These are phyloP conservation scores for Stenodera caucasica DNA, from an alignment of 2,888 invertebrate genomes.

Conservation along the genomic window DNA sequence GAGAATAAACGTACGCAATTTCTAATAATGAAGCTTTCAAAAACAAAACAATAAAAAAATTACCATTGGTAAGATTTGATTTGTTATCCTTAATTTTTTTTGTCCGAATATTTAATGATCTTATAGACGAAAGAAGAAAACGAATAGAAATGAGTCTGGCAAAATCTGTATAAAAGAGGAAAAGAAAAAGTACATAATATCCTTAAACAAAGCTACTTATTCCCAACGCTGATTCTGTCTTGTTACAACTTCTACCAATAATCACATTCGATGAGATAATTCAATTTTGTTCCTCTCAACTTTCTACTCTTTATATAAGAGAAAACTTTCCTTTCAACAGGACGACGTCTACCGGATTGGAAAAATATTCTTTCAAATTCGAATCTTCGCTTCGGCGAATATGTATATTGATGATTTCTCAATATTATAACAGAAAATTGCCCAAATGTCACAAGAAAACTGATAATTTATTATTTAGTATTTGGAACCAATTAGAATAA, in stretches of 20 bases:
- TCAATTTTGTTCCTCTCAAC: constrained; percentile 22
- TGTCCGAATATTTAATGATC: too few relatives aligned
- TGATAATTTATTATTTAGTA: too few relatives aligned
- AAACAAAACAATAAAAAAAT: too few relatives aligned
- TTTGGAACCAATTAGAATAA: too few relatives aligned
- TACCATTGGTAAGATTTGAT: too few relatives aligned
- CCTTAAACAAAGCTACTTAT: constrained; percentile 25
- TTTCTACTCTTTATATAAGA: not conserved
- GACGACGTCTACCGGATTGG: not conserved
- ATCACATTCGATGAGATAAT: constrained; percentile 25
- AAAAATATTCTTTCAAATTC: constrained; percentile 9
- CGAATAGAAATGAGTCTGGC: too few relatives aligned
- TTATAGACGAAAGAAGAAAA: too few relatives aligned
- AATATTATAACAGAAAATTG: too few relatives aligned
- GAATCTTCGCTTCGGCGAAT: not conserved
- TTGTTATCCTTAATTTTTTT: too few relatives aligned
- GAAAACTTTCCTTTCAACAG: constrained; percentile 26
- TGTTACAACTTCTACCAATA: constrained; percentile 29
- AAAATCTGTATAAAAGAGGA: constrained; percentile 10
- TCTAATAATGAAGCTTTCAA: too few relatives aligned
- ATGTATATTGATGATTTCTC: too few relatives aligned
- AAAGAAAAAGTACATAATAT: constrained; percentile 11
- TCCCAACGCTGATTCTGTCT: constrained; percentile 18
- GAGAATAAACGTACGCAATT: not conserved
- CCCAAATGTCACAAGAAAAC: too few relatives aligned